Base-by-base conservation (phyloP, 1,140 invertebrate genomes). In the Solenopsis invicta region DNA sequence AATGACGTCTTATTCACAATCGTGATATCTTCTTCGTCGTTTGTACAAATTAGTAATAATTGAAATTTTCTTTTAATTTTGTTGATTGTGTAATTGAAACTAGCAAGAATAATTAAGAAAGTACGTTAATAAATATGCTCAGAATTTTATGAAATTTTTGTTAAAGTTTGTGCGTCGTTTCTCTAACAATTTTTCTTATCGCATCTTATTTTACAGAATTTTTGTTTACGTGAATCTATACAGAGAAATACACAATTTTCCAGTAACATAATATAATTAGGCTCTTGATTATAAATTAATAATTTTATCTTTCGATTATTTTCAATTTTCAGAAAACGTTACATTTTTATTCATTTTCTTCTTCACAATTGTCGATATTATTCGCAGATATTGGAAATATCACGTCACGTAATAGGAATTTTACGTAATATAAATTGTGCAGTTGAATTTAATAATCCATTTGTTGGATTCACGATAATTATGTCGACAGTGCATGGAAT, bases 381-480 rank as follows among this genome's bases (percentile, higher is more conserved):
- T 41, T 18, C n/a, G n/a, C 34, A 74, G 10, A 34, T 84, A 75
- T 84, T 74, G 67, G 24, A 61, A 84, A 75, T 56, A 54, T 59
- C 69, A 75, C n/a, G 45, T 75, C 69, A 61, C 24, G 80, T 84
- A 75, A 62, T 37, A 61, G 37, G 29, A 74, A 84, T 75, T 75
- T 75, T 34, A 48, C 80, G 41, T 74, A 61, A 84, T 75, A 75
- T 84, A 75, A 84, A 84, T 88, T 54, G 59, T 56, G 41, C 45
- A 52, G 34, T 18, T 34, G 62, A 41, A 81, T 87, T 84, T 87
- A 90, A 87, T 78, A 85, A 76, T 52, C 48, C 72, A 75, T 86
- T 76, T 52, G 52, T 71, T 29, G 59, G 54, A 75, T 54, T 67
- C 72, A 69, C 66, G 76, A 89, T 89, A 89, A 89, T 89, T 89